phyloP scores from a whole-genome alignment of 2,888 invertebrate genomes.

The Augiades crinisus region DNA sequence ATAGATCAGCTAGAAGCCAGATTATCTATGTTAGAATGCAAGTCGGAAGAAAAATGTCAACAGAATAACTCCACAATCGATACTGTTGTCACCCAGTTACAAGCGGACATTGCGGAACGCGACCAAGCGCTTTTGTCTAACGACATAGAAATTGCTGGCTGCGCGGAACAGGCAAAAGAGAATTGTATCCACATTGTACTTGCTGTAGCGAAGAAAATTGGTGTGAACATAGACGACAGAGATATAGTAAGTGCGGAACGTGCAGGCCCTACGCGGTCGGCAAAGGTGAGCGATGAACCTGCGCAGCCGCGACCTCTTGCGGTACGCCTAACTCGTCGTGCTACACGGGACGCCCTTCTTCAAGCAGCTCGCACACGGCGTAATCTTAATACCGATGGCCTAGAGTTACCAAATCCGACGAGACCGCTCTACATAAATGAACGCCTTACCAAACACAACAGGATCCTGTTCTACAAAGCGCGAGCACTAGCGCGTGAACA shows the following conservation, averaged over 20 bases:
- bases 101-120: background rate
- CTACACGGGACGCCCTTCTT: background rate
- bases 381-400: background rate
- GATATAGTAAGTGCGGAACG: background rate
- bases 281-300: background rate
- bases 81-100: too few relatives aligned
- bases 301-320: background rate
- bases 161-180: background rate
- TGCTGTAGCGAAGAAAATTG: background rate
- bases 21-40: background rate
- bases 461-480: background rate
- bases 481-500: background rate
- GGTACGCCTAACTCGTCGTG: background rate
- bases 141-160: background rate
- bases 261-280: background rate
- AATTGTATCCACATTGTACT: background rate
- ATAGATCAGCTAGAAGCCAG: slow-evolving; percentile 17
- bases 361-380: background rate
- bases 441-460: slow-evolving; percentile 4
- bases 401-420: background rate
- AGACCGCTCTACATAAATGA: slow-evolving; percentile 6
- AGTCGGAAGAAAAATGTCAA: too few relatives aligned
- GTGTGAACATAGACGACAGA: background rate
- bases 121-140: background rate
- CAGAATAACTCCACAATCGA: too few relatives aligned